phyloP scores from a whole-genome alignment of 2,888 invertebrate genomes.

The Ormyrus pomaceus region DNA sequence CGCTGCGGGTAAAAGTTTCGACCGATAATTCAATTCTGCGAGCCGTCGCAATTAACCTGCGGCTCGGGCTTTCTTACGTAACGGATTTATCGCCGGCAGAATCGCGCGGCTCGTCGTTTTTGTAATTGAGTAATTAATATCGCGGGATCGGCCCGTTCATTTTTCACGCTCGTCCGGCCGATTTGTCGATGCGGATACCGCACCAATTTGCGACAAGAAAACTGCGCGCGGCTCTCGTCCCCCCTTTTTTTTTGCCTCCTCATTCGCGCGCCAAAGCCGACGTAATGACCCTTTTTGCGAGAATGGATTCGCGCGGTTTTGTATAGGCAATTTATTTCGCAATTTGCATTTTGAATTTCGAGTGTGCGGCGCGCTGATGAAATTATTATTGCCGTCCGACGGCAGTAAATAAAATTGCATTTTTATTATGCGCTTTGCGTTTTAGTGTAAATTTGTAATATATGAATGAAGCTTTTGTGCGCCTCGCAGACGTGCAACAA shows the following conservation, averaged over 20 bases:
- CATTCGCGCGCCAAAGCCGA: neutral
- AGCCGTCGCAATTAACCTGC: constrained; percentile 15
- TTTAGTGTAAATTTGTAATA: too few species aligned
- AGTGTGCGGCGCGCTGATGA: neutral
- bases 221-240: neutral
- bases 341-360: constrained; percentile 16
- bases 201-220: constrained; percentile 29
- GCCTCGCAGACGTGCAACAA: too few species aligned
- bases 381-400: too few species aligned
- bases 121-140: constrained; percentile 46
- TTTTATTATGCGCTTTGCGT: too few species aligned
- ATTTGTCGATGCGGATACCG: constrained; percentile 18
- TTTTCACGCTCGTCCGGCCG: constrained; percentile 10
- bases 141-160: constrained; percentile 31
- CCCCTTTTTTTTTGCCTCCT: neutral
- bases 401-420: too few species aligned
- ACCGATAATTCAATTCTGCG: constrained; percentile 34
- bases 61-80: constrained; percentile 28
- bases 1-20: neutral
- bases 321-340: neutral
- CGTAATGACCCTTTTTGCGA: constrained; percentile 25
- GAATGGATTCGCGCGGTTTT: neutral
- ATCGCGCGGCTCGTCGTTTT: constrained; percentile 16
- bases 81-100: constrained; percentile 26
- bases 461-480: too few species aligned